Evolutionary conservation across 1,140 invertebrate species (phyloP).

Genomic region (Sipha flava): DNA sequence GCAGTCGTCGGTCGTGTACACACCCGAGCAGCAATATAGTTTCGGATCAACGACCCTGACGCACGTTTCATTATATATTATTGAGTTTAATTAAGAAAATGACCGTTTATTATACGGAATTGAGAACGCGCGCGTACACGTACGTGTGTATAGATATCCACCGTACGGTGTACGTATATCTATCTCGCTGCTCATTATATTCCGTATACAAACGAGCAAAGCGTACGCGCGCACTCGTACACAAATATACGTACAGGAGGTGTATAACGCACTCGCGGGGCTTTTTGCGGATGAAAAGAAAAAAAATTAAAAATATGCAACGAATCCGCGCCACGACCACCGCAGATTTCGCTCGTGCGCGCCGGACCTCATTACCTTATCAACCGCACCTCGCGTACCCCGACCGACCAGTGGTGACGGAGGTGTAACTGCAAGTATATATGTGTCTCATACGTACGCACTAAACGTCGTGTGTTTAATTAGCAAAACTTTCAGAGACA

Average conservation of each 20-base stretch:
- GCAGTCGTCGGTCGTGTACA: too few relatives aligned
- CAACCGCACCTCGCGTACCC: not conserved
- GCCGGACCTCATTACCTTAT: constrained; percentile 28
- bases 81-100: constrained; percentile 30
- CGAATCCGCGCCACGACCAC: constrained; percentile 15
- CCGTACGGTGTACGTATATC: too few relatives aligned
- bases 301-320: not conserved
- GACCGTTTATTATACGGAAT: constrained; percentile 17
- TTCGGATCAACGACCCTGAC: constrained; percentile 10
- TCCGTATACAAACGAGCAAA: too few relatives aligned
- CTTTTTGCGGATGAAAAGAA: not conserved
- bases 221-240: too few relatives aligned
- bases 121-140: not conserved
- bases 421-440: not conserved
- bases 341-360: constrained; percentile 4
- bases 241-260: too few relatives aligned
- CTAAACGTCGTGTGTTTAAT: constrained; percentile 1
- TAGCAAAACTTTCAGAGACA: constrained; percentile 11
- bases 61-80: constrained; percentile 22
- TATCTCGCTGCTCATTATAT: not conserved
- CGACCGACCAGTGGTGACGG: not conserved
- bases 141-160: not conserved
- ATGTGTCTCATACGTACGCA: too few relatives aligned
- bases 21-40: not conserved
- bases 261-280: not conserved